Evolutionary conservation across 2,888 invertebrate species (phyloP), one percentile per base, ranked within the genome.

Genomic region (Ennomos erosarius): DNA sequence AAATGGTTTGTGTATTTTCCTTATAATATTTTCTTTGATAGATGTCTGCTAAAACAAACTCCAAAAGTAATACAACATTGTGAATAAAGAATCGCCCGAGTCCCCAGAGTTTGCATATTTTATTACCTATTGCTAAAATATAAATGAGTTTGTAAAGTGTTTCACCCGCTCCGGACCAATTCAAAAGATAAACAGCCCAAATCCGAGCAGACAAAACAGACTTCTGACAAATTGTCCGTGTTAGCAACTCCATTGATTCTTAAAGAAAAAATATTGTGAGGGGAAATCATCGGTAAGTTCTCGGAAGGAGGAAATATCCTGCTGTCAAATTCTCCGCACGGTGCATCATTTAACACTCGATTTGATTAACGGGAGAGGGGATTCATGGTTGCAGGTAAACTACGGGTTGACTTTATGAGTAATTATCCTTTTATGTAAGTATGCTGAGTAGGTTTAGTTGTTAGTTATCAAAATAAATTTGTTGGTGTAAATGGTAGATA

Each of bases 191-290:
- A 79, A 79, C 76, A 78, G 59, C 64, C 69, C 56, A 76, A 79
- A 81, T 77, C 75, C 70, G 67, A 77, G 75, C 79, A 78, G 82
- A 82, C 82, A 81, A 81, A 81, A 78, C 79, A 80, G 76, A 75
- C 79, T 78, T 69, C 74, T 84, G 85, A 88, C 82, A 87, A 88
- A 88, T 88, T 78, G 82, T 78, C 78, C 70, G 75, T 80, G 78
- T 85, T 83, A 85, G 82, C 78, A 80, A 84, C 79, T 81, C 77
- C 82, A 88, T 87, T 85, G 85, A 78, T 81, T 83, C 81, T 74
- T 72, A 75, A 76, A 81, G 81, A 84, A 86, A 86, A 87, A 85
- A 84, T 80, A 81, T 80, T 79, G 77, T 74, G 69, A 69, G 70
- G 81, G 76, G 79, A 82, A 82, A 82, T 85, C 76, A 84, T 82